Evolutionary conservation across 2,113 vertebrate genomes (phyloP).

Genomic region (Zootoca vivipara): DNA sequence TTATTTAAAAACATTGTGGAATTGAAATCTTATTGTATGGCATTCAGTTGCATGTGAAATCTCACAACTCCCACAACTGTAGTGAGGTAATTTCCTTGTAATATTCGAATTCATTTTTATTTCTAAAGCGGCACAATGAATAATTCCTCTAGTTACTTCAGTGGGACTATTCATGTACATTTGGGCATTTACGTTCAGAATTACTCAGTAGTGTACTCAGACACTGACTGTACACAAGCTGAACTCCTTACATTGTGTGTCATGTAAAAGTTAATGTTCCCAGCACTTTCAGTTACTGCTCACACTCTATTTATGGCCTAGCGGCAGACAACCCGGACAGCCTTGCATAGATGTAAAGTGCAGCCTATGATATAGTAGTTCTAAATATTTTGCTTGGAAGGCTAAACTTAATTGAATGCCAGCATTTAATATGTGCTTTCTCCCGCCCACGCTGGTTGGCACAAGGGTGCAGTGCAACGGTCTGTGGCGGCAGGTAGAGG

Average conservation of each 20-base stretch:
- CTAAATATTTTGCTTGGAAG: constrained; percentile 7
- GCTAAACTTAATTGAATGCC: background rate
- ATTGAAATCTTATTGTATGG: background rate
- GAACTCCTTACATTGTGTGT: background rate
- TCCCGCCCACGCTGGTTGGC: background rate
- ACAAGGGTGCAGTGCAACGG: background rate
- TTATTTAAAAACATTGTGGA: background rate
- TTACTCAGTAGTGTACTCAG: constrained; percentile 14
- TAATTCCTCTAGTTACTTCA: constrained; percentile 5
- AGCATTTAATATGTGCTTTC: background rate
- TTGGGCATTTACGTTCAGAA: background rate
- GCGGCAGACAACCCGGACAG: background rate
- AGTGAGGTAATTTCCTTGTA: background rate
- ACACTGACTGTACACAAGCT: background rate
- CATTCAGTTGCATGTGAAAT: background rate
- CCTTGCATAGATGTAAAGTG: background rate
- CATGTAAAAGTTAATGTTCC: background rate
- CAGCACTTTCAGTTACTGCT: constrained; percentile 1
- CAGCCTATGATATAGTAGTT: background rate
- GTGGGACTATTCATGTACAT: constrained; percentile 8
- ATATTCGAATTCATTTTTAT: background rate
- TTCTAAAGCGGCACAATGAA: constrained; percentile 1
- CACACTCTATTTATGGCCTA: constrained; percentile 15
- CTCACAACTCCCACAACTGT: background rate
- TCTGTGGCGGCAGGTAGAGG: background rate